A percentile compares a stretch with the other conserved stretches of the same genome.
These are phyloP conservation scores for Epinotia brunnichana DNA, from an alignment of 2,888 invertebrate genomes.

Conservation along the genomic window DNA sequence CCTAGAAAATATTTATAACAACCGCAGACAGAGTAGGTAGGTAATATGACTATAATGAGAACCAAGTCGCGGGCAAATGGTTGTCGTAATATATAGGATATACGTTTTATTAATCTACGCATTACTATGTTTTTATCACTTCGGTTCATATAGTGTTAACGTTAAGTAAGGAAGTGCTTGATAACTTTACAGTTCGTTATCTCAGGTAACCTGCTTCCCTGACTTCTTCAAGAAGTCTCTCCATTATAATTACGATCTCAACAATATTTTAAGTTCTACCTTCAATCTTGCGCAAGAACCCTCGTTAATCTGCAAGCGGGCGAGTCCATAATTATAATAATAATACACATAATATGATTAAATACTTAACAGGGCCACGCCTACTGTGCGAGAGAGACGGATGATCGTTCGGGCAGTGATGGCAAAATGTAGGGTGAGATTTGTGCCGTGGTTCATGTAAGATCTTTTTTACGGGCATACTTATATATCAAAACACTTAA, in stretches of 20 bases:
- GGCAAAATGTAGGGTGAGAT: slow-evolving; percentile 12
- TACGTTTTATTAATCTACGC: no score
- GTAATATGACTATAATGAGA: no score
- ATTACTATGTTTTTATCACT: neutral
- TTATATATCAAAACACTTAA: neutral
- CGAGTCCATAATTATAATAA: slow-evolving; percentile 54
- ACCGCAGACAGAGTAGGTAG: no score
- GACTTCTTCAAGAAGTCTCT: slow-evolving; percentile 1
- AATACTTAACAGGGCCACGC: slow-evolving; percentile 53
- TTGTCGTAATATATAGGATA: neutral
- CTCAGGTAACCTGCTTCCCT: slow-evolving; percentile 2
- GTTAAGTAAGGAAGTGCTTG: neutral
- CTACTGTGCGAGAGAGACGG: slow-evolving; percentile 52
- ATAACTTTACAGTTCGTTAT: neutral
- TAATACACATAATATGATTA: slow-evolving; percentile 52
- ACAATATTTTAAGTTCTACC: slow-evolving; percentile 26
- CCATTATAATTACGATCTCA: slow-evolving; percentile 27
- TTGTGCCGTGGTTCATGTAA: slow-evolving; percentile 7
- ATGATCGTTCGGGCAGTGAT: slow-evolving; percentile 29
- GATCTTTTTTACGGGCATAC: neutral
- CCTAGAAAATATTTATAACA: neutral
- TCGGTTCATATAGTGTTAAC: no score
- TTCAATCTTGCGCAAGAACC: slow-evolving; percentile 7
- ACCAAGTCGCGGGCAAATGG: no score
- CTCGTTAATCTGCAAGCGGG: slow-evolving; percentile 50